These are phyloP conservation scores for Ornithorhynchus anatinus DNA, from an alignment of 2,113 vertebrate genomes.

Conservation along the genomic window DNA sequence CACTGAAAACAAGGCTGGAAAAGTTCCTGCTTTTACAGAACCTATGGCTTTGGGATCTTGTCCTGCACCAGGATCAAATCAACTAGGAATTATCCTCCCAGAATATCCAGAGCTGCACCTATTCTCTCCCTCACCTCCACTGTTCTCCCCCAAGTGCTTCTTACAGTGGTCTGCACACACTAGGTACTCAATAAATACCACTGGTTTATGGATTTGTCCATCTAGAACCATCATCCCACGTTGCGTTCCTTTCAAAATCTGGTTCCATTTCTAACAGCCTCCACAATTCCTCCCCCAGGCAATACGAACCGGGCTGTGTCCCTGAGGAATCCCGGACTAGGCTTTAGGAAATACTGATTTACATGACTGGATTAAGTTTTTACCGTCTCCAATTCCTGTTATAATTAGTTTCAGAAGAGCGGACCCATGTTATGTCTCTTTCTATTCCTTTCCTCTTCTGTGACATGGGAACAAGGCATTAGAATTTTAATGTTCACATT, in stretches of 20 bases:
- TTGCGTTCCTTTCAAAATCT: neutral
- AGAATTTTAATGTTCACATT: slow-evolving; percentile 50
- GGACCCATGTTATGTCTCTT: slow-evolving; percentile 45
- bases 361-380: slow-evolving; percentile 25
- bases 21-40: no score
- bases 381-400: slow-evolving; percentile 38
- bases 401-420: slow-evolving; percentile 31
- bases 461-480: slow-evolving; percentile 42
- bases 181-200: no score
- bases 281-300: neutral
- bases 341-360: slow-evolving; percentile 45
- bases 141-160: no score
- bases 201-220: no score
- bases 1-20: no score
- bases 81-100: no score
- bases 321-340: neutral
- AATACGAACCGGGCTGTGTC: slow-evolving; percentile 7
- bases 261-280: neutral
- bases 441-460: slow-evolving; percentile 36
- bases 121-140: no score
- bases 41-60: no score
- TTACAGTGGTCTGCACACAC: no score
- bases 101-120: no score
- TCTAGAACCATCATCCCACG: no score
- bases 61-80: no score